Evolutionary conservation across 2,888 invertebrate species (phyloP).

Genomic region (Zele albiditarsus): DNA sequence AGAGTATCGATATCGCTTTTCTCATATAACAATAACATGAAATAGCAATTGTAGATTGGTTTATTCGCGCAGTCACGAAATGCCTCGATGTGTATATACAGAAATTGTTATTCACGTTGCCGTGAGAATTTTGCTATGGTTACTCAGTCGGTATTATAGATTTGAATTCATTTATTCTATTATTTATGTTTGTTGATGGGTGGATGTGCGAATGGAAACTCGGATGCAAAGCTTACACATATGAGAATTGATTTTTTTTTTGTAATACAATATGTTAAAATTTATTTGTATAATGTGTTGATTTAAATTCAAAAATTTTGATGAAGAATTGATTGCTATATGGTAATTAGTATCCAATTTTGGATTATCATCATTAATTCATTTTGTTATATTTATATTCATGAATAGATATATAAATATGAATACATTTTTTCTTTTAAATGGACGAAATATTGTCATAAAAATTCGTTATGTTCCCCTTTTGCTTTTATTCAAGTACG

Average conservation of each 20-base stretch:
- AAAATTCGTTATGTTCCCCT: no score
- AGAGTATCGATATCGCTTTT: not conserved
- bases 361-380: not conserved
- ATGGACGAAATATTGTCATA: no score
- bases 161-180: not conserved
- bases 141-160: not conserved
- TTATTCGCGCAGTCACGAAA: slow-evolving; percentile 51
- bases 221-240: no score
- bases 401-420: not conserved
- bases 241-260: no score
- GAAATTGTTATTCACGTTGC: slow-evolving; percentile 18
- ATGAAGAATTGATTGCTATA: not conserved
- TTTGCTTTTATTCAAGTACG: no score
- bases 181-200: not conserved
- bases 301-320: not conserved
- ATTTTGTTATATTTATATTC: not conserved
- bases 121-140: not conserved
- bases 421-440: no score
- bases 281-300: no score
- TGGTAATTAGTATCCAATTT: not conserved
- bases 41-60: slow-evolving; percentile 37
- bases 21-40: slow-evolving; percentile 33
- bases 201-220: no score
- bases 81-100: not conserved
- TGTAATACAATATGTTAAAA: no score